Percentiles rank a stretch among this genome's conserved stretches.
phyloP scores from a whole-genome alignment of 2,113 vertebrate genomes.

The Istiophorus platypterus region DNA sequence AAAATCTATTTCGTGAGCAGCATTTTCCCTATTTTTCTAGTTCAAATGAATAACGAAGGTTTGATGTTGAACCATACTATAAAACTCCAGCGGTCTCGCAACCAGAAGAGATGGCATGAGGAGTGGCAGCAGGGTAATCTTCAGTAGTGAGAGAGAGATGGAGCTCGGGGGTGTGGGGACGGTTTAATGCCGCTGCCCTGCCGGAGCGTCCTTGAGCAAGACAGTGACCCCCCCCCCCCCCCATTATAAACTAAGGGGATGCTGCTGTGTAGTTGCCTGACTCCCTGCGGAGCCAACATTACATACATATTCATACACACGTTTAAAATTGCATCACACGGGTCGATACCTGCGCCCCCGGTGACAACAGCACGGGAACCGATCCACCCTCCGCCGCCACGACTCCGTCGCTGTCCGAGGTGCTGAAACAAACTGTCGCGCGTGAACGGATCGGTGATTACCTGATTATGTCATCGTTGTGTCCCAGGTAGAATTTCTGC shows the following conservation, averaged over 20 bases:
- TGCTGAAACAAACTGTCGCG: conserved; percentile 61
- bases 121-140: conserved; percentile 19
- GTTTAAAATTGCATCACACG: conserved; percentile 65
- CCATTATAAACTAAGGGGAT: conserved; percentile 20
- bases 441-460: conserved; percentile 67
- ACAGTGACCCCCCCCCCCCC: conserved; percentile 29
- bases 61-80: not conserved
- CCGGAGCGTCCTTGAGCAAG: conserved; percentile 51
- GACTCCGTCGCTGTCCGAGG: conserved; percentile 67
- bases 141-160: not conserved
- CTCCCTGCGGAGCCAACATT: conserved; percentile 23
- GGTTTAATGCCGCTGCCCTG: not conserved
- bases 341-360: no score
- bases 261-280: conserved; percentile 14
- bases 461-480: conserved; percentile 99
- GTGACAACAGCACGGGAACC: conserved; percentile 60
- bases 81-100: not conserved
- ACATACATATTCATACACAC: no score
- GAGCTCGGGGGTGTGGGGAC: not conserved
- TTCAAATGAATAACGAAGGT: not conserved
- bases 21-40: not conserved
- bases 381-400: not conserved
- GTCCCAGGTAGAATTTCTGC: conserved; percentile 99
- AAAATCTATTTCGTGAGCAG: not conserved
- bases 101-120: not conserved